Evolutionary conservation across 2,888 invertebrate species (phyloP).

Genomic region (Metacarcinus magister): DNA sequence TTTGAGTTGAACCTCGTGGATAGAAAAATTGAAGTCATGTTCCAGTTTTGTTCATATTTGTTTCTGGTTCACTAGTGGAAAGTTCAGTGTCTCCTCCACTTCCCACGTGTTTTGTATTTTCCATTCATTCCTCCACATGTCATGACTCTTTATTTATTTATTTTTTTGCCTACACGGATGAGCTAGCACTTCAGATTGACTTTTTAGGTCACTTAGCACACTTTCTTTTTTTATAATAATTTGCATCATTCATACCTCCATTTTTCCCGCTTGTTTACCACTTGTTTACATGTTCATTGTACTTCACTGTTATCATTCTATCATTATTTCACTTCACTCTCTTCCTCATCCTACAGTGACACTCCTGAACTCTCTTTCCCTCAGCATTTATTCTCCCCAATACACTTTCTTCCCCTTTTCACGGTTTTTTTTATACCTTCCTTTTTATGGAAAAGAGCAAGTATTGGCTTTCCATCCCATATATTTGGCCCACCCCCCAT

Average conservation of each 20-base stretch:
- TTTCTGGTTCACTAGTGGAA: neutral
- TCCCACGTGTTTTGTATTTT: neutral
- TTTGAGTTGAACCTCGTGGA: neutral
- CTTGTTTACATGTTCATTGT: neutral
- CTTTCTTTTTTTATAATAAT: neutral
- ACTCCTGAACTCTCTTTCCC: neutral
- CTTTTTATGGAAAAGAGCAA: constrained; percentile 31
- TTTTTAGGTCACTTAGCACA: neutral
- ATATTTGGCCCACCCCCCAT: constrained; percentile 31
- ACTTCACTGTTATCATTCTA: neutral
- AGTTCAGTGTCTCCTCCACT: neutral
- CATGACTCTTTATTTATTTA: neutral
- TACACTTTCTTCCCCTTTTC: neutral
- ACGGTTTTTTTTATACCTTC: neutral
- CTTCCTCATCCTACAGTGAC: neutral
- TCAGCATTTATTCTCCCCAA: neutral
- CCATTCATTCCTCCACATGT: neutral
- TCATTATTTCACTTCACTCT: neutral
- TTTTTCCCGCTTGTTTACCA: neutral
- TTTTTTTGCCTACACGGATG: neutral
- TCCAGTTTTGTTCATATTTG: neutral
- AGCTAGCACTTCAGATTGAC: neutral
- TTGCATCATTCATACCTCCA: neutral
- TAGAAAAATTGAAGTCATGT: neutral
- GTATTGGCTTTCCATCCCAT: constrained; percentile 31